These are phyloP conservation scores for Phrynosoma platyrhinos DNA, from an alignment of 2,113 vertebrate genomes.

Conservation along the genomic window DNA sequence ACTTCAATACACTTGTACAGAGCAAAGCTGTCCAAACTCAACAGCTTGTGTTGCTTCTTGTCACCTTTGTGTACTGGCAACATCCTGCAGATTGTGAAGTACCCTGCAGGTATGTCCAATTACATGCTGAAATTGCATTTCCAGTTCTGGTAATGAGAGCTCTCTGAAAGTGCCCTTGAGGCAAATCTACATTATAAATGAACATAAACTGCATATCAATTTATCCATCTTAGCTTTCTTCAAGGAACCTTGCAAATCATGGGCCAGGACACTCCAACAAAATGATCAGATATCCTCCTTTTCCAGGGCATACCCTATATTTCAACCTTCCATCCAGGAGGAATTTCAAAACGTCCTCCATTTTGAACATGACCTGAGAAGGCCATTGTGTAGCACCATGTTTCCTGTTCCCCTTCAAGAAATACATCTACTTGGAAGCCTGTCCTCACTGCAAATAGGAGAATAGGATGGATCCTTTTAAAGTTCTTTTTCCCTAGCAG, in stretches of 20 bases:
- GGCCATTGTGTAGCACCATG: no score
- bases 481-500: no score
- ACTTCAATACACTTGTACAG: background rate
- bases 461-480: no score
- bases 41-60: background rate
- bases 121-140: background rate
- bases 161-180: background rate
- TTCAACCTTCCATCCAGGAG: no score
- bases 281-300: no score
- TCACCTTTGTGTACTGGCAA: background rate
- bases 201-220: background rate
- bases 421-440: no score
- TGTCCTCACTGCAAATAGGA: no score
- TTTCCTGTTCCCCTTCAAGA: no score
- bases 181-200: background rate
- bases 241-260: background rate
- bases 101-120: background rate
- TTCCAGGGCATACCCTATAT: no score
- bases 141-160: background rate
- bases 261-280: background rate
- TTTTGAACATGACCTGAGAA: no score
- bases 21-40: background rate
- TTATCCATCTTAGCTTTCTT: background rate
- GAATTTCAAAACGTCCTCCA: no score
- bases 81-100: background rate